Evolutionary conservation across 2,888 invertebrate species (phyloP), one percentile per base, ranked within the genome.

Genomic region (Parelbella ahira): DNA sequence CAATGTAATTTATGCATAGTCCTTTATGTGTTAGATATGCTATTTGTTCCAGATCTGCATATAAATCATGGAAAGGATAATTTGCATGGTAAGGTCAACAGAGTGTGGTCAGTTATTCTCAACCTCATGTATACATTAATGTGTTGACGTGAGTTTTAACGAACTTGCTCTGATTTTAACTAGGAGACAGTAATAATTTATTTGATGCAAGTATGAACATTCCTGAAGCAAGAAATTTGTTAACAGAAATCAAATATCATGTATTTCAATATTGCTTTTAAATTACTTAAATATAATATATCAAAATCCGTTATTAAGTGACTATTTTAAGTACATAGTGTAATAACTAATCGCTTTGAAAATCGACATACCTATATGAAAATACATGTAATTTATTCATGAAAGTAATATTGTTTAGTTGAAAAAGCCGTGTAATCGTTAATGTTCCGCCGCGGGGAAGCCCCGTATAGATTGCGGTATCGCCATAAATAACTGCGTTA

Each of bases 401-500:
- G 79, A 78, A 73, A 80, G 79, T 77, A 79, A 79, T 77, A 81
- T 79, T 79, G 79, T 78, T 80, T 77, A 71, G 71, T 67, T 70
- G 62, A 65, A 68, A 70, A 73, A 64, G 68, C 59, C 66, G 73
- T 74, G 77, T 81, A 82, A 80, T 82, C 83, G 80, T 80, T 82
- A 81, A 86, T 81, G 72, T 75, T 72, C 68, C 64, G 78, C 83
- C 76, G 63, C 58, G 60, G 68, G 83, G 58, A 67, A 80, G 81
- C 79, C 82, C 79, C 79, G 76, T 80, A 84, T 80, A 82, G 81
- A 83, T 81, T 79, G 83, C 74, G 80, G 80, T 78, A 78, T 79
- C 83, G 75, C 71, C 79, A 80, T 83, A 86, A 86, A 86, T 86
- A 84, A 82, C 82, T 74, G 67, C 68, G 73, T 73, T 80, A 80